A percentile compares a stretch with the other conserved stretches of the same genome.
These are phyloP conservation scores for Cladorhizidae sp. DNA, from an alignment of 37 sponge, comb jelly and placozoan species.

Conservation along the genomic window DNA sequence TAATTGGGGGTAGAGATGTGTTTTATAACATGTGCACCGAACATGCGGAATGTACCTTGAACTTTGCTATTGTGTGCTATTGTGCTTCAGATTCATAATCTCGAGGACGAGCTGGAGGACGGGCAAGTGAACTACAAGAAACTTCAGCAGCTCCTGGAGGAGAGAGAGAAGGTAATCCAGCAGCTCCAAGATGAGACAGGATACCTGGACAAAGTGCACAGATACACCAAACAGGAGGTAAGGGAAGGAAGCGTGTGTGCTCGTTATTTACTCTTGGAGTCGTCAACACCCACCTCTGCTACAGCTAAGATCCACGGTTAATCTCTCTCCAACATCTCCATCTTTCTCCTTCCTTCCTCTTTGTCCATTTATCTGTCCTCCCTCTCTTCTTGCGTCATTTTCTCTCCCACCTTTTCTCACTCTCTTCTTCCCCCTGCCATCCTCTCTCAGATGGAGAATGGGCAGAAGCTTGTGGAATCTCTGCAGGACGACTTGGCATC, in stretches of 20 bases:
- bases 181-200: slow-evolving; percentile 28
- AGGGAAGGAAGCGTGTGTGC: neutral
- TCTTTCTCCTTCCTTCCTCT: no score
- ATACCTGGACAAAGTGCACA: slow-evolving; percentile 24
- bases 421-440: no score
- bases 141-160: slow-evolving; percentile 6
- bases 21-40: no score
- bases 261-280: neutral
- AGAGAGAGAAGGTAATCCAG: slow-evolving; percentile 22
- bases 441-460: slow-evolving; percentile 26
- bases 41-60: no score
- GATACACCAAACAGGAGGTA: slow-evolving; percentile 13
- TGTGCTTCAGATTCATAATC: neutral
- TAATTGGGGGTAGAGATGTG: no score
- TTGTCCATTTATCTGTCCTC: neutral
- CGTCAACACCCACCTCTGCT: no score
- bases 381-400: neutral
- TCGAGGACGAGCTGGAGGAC: slow-evolving; percentile 17
- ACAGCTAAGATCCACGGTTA: no score
- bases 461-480: slow-evolving; percentile 13
- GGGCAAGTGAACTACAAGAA: neutral
- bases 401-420: neutral
- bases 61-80: neutral
- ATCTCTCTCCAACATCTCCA: neutral
- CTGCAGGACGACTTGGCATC: slow-evolving; percentile 35